Evolutionary conservation across 2,797 vertebrate species (phyloP).

Genomic region (Sebastes taczanowskii): DNA sequence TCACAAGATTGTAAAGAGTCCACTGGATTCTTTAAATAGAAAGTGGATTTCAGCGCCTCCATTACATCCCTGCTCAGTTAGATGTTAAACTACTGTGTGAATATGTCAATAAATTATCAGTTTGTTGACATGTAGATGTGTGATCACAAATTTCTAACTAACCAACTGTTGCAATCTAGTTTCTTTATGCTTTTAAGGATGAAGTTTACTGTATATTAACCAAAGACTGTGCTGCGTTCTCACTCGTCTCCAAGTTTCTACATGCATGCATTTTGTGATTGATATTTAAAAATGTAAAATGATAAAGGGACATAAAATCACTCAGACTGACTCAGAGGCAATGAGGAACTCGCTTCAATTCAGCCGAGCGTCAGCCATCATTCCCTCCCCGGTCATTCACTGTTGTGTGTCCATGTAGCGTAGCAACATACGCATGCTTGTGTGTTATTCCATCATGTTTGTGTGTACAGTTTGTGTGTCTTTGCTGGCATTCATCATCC

Average conservation of each 20-base stretch:
- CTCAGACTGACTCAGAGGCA: background rate
- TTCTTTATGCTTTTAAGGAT: background rate
- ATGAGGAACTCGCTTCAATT: constrained; percentile 1
- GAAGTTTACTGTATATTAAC: constrained; percentile 9
- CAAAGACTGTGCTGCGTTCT: constrained; percentile 4
- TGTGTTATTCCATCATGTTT: constrained; percentile 54
- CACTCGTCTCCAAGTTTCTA: background rate
- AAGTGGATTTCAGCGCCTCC: background rate
- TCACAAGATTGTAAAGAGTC: background rate
- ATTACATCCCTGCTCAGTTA: constrained; percentile 10
- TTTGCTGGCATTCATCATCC: constrained; percentile 72
- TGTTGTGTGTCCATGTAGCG: constrained; percentile 9
- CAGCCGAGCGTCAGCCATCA: constrained; percentile 3
- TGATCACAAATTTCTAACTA: background rate
- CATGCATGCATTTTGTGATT: background rate
- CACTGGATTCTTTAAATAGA: background rate
- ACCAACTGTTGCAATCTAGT: constrained; percentile 3
- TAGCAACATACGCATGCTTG: constrained; percentile 46
- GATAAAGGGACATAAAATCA: background rate
- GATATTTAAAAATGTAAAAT: background rate
- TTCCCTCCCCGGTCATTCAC: constrained; percentile 18
- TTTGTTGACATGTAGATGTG: constrained; percentile 19
- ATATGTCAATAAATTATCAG: background rate
- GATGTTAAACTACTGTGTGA: background rate
- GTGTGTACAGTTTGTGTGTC: constrained; percentile 58